Evolutionary conservation across 2,797 vertebrate species (phyloP).

Genomic region (Artibeus lituratus): DNA sequence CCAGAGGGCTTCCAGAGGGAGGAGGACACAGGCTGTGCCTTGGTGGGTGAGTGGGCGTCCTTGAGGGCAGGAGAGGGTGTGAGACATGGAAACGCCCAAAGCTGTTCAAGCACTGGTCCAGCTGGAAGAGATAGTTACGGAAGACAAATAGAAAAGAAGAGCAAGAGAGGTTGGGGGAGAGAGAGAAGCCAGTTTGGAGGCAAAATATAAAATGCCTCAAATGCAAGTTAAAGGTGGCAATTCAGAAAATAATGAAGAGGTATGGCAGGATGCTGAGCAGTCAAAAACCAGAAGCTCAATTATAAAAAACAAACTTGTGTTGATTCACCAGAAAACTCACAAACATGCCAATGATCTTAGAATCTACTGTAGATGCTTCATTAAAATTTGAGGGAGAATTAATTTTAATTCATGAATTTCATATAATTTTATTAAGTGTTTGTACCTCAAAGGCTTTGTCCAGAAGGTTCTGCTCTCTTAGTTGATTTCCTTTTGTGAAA

Average conservation of each 20-base stretch:
- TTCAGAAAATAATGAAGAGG: not conserved
- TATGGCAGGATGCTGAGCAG: not conserved
- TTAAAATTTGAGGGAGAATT: not conserved
- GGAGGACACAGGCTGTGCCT: not conserved
- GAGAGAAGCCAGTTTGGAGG: not conserved
- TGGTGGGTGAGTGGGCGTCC: not conserved
- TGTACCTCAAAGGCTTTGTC: slow-evolving; percentile 93
- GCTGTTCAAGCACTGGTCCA: not conserved
- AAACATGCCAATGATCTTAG: not conserved
- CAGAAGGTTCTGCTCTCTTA: slow-evolving; percentile 94
- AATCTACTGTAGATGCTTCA: not conserved
- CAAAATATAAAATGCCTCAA: not conserved
- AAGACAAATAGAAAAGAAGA: not conserved
- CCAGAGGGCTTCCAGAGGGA: not conserved
- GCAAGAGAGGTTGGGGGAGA: accelerated
- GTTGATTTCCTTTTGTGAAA: slow-evolving; percentile 98
- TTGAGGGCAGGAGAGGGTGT: not conserved
- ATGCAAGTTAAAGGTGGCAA: not conserved
- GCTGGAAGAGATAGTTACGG: not conserved
- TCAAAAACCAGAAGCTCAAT: not conserved
- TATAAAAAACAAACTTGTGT: no score
- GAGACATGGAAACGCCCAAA: not conserved
- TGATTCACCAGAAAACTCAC: not conserved
- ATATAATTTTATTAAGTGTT: not conserved
- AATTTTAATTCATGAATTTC: not conserved